Conservation (phyloP, 2,888 invertebrate species). For the Pseudanteris insignis region DNA sequence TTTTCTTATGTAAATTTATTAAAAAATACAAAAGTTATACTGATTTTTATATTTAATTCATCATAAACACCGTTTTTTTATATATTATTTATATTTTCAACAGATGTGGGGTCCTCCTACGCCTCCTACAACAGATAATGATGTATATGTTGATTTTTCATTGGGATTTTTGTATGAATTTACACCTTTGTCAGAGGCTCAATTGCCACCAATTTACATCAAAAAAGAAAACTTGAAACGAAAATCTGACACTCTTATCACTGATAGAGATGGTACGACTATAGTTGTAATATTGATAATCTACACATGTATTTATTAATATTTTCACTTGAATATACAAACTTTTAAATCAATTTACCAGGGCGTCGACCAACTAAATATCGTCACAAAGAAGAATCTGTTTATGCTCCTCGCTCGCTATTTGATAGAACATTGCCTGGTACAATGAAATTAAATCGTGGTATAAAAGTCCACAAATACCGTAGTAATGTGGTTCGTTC, state of each 20-base stretch:
- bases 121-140: conserved; percentile 92
- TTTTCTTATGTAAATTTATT: too few species aligned
- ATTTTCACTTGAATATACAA: neutral
- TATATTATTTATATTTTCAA: too few species aligned
- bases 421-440: conserved; percentile 84
- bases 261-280: conserved; percentile 67
- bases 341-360: conserved; percentile 10
- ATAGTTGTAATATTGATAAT: conserved; percentile 2
- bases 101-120: conserved; percentile 98
- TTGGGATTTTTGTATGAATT: conserved; percentile 86
- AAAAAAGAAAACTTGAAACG: conserved; percentile 81
- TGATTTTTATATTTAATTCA: too few species aligned
- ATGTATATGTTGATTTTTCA: conserved; percentile 88
- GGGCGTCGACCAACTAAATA: conserved; percentile 72
- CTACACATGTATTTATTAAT: conserved; percentile 1
- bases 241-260: conserved; percentile 73
- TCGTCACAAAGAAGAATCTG: conserved; percentile 76
- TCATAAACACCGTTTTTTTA: conserved; percentile 31
- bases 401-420: conserved; percentile 80
- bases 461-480: conserved; percentile 79
- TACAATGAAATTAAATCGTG: conserved; percentile 79
- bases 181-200: conserved; percentile 78
- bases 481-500: conserved; percentile 70
- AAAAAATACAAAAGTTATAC: too few species aligned
- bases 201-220: conserved; percentile 81